Evolutionary conservation across 2,888 invertebrate genomes (phyloP).

Genomic region (Stenoptilia bipunctidactyla): DNA sequence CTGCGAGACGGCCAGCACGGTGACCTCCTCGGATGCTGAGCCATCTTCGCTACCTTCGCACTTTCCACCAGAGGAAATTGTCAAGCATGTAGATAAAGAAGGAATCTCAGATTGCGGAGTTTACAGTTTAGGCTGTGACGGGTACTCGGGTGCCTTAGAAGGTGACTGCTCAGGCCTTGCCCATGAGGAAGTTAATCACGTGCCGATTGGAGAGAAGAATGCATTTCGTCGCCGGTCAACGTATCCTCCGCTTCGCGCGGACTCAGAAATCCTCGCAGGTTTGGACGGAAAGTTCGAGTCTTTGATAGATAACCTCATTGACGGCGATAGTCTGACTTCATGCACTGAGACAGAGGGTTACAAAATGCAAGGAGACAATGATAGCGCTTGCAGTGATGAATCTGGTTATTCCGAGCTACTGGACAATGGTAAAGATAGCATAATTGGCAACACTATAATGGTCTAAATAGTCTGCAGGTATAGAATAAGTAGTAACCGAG

Average conservation of each 20-base stretch:
- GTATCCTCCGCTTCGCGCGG: constrained; percentile 49
- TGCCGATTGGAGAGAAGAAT: constrained; percentile 62
- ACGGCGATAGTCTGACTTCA: constrained; percentile 47
- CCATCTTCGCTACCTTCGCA: constrained; percentile 57
- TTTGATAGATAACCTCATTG: constrained; percentile 50
- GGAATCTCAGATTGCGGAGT: neutral
- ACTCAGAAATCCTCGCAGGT: constrained; percentile 30
- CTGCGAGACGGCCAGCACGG: constrained; percentile 84
- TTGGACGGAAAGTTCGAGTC: constrained; percentile 54
- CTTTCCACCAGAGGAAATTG: constrained; percentile 46
- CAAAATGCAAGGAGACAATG: constrained; percentile 72
- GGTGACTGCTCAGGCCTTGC: constrained; percentile 30
- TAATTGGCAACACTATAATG: constrained; percentile 64
- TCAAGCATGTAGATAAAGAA: neutral
- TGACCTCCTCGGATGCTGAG: constrained; percentile 72
- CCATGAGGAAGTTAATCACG: constrained; percentile 51
- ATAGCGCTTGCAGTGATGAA: constrained; percentile 90
- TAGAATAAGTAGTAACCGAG: neutral
- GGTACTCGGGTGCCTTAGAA: constrained; percentile 10
- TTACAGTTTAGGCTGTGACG: constrained; percentile 15
- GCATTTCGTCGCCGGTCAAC: constrained; percentile 52
- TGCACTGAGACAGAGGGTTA: constrained; percentile 62
- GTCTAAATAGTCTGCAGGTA: constrained; percentile 26
- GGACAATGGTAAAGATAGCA: constrained; percentile 61
- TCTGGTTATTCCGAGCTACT: constrained; percentile 89